Base-by-base conservation (phyloP, 1,140 invertebrate genomes). In the Triops cancriformis region DNA sequence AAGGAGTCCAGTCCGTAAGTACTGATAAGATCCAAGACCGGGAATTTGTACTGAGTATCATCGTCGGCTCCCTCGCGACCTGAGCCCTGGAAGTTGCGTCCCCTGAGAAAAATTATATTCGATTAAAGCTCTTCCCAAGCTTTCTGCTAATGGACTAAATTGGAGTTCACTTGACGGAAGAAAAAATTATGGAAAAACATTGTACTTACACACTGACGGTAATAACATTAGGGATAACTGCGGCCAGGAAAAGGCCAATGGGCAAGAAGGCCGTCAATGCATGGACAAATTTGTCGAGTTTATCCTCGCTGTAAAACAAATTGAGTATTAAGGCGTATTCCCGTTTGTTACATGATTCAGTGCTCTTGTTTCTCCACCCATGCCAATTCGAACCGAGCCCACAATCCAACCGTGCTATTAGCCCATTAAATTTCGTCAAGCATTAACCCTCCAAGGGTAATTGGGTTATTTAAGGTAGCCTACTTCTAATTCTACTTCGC, bases 181-280 rank as follows among this genome's bases (percentile, higher is more conserved):
- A 14, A 31, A 2, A 73, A 10, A n/a, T n/a, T n/a, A 73, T 28
- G 26, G 31, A 43, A 42, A 76, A 76, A 73, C 12, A 23, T n/a
- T 23, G 41, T 42, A 79, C 82, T 83, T 81, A 86, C 85, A 82
- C 82, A 28, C 81, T 82, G 73, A 89, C 83, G 73, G 84, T 87
- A 77, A 89, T 84, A 78, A 89, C 81, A 74, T 82, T 86, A 4
- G 88, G 88, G 0, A 87, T 87, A 43, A 88, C 82, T 0, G 88
- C 87, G 26, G 87, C 87, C 28, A 88, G 84, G 78, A 89, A 85
- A 42, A 89, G 82, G 0, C 88, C 87, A 14, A 88, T 85, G 0
- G 88, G 88, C 73, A 89, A 83, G 79, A 88, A 83, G 26, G 88
- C 85, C 4, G 86, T 86, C 73, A 88, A 82, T 80, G 88, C 82